Percentiles rank a stretch among this genome's conserved stretches.
Evolutionary conservation across 2,888 invertebrate genomes (phyloP).

Genomic region (Opisthograptis luteolata): DNA sequence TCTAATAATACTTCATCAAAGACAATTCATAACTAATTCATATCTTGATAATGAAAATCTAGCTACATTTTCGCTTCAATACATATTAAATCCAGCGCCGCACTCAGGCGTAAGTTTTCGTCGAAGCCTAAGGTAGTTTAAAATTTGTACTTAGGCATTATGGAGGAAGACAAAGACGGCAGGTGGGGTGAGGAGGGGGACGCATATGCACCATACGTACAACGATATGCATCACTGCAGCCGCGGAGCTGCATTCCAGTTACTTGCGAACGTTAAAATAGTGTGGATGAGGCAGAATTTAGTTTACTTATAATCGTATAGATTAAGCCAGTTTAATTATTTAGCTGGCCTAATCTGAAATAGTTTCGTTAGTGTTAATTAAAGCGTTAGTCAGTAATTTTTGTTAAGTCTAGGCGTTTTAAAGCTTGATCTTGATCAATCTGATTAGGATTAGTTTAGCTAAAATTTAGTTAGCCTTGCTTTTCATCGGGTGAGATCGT

Average conservation of each 20-base stretch:
- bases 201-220: conserved; percentile 71
- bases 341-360: no score
- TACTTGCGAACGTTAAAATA: conserved; percentile 53
- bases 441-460: no score
- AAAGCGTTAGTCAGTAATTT: no score
- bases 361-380: no score
- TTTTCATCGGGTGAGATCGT: no score
- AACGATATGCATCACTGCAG: conserved; percentile 81
- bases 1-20: no score
- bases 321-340: no score
- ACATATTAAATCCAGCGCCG: conserved; percentile 1
- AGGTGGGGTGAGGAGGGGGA: conserved; percentile 49
- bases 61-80: background rate
- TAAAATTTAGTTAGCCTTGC: no score
- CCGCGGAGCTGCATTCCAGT: conserved; percentile 79
- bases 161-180: conserved; percentile 71
- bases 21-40: background rate
- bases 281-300: conserved; percentile 56
- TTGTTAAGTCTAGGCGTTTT: no score
- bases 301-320: no score
- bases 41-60: background rate
- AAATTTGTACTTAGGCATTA: conserved; percentile 56
- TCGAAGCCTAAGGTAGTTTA: conserved; percentile 35
- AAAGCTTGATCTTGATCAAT: no score
- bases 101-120: no score